Evolutionary conservation across 2,797 vertebrate species (phyloP), one percentile per base, ranked within the genome.

Genomic region (Nyctibius grandis): DNA sequence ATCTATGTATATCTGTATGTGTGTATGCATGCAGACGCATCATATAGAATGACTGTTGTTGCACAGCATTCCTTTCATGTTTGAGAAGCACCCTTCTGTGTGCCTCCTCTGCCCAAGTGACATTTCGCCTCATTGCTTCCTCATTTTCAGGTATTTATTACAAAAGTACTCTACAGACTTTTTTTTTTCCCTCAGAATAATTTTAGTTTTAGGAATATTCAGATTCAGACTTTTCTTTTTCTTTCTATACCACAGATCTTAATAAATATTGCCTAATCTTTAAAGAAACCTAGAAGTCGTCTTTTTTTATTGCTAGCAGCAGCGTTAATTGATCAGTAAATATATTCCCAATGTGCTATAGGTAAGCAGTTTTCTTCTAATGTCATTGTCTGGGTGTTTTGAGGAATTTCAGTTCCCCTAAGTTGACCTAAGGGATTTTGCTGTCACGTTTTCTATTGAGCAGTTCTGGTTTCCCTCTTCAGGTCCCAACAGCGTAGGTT

Each of bases 1-100:
- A 4, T 53, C 40, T 18, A 0, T 22, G 9, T 50, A 0, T 31
- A 1, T 26, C 31, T 31, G 1, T n/a, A 26, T 38, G 29, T 68
- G 21, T 16, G 6, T 34, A 4, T 75, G 26, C 14, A 7, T 20
- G 48, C 12, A 4, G 47, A 38, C 0, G 0, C 17, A 15, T 57
- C 7, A 1, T 40, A 28, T n/a, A 4, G 38, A 34, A 5, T 12
- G 14, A 9, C 6, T 28, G 29, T 8, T 34, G 56, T 19, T 63
- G 33, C 26, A 5, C 1, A 61, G 53, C 2, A 2, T 75, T 85
- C 36, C 19, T 60, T 44, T 38, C 16, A 1, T 42, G 10, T 75
- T 67, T 91, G 65, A 70, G 76, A 68, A 53, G 42, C 19, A 57
- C 8, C 11, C 17, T 38, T 70, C 40, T 60, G 9, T 38, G 21